Evolutionary conservation across 2,797 vertebrate species (phyloP), one percentile per base, ranked within the genome.

Genomic region (Ctenosaura bakeri): DNA sequence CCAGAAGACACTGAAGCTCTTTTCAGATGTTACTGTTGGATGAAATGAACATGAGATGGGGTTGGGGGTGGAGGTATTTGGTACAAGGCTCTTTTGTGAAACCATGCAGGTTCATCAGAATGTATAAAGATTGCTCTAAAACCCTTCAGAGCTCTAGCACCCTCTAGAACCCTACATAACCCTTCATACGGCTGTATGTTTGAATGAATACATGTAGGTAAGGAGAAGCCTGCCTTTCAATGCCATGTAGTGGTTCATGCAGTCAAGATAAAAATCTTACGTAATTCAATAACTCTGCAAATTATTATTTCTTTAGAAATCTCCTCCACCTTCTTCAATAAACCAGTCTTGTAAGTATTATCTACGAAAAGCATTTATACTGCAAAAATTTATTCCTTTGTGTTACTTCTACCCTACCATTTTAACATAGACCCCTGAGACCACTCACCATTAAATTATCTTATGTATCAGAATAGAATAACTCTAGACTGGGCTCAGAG

Each of bases 391-490:
- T 20, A 59, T 62, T 20, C 4, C 5, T 76, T 42, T 42, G n/a
- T 77, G 42, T 42, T 32, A 86, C 59, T 86, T 88, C 22, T 54
- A 52, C 32, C 46, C 62, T 42, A 64, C 26, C 35, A 42, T 86
- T 74, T 26, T 76, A 56, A 32, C 16, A 32, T 32, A 54, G 62
- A 10, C 35, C 83, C 18, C 0, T 13, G 18, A 54, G 90, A 69
- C 73, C 0, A 42, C 42, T 52, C 84, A 76, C 42, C 64, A 42
- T 85, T 80, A 29, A 86, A 86, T 24, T 3, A 14, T 0, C 0
- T 46, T 93, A 18, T 54, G 78, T 32, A n/a, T 89, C 6, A 26
- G 69, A 73, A 89, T 90, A 83, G 84, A 93, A 9, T 18, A 91
- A 80, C 2, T n/a, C 71, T 32, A 89, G 76, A 18, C 89, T 92